Evolutionary conservation across 2,113 vertebrate genomes (phyloP).

Genomic region (Pterophyllum scalare): DNA sequence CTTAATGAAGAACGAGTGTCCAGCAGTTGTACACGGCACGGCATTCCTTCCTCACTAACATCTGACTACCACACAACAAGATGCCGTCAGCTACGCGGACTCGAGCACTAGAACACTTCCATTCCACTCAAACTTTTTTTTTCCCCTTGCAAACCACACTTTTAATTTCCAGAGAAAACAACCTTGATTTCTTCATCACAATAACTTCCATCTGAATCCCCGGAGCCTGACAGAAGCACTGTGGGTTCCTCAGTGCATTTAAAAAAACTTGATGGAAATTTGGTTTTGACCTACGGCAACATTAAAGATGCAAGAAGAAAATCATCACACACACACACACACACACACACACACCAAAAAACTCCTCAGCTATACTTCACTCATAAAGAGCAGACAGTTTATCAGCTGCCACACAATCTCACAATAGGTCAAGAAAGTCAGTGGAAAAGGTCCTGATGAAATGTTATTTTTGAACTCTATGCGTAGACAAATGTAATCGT

Average conservation of each 20-base stretch:
- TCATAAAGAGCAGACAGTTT: too few relatives aligned
- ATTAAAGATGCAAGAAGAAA: background rate
- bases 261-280: background rate
- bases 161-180: background rate
- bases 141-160: background rate
- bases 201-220: slow-evolving; percentile 11
- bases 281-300: background rate
- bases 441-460: background rate
- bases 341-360: background rate
- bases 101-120: background rate
- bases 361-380: background rate
- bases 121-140: background rate
- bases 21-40: slow-evolving; percentile 14
- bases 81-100: background rate
- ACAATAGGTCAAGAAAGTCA: background rate
- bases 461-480: background rate
- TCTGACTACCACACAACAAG: slow-evolving; percentile 5
- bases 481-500: background rate
- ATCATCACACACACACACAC: background rate
- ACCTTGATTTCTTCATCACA: background rate
- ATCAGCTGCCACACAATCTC: background rate
- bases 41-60: background rate
- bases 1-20: slow-evolving; percentile 43
- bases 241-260: background rate
- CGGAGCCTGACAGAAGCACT: background rate